phyloP scores from a whole-genome alignment of 2,797 vertebrate species.

The Characodon lateralis region DNA sequence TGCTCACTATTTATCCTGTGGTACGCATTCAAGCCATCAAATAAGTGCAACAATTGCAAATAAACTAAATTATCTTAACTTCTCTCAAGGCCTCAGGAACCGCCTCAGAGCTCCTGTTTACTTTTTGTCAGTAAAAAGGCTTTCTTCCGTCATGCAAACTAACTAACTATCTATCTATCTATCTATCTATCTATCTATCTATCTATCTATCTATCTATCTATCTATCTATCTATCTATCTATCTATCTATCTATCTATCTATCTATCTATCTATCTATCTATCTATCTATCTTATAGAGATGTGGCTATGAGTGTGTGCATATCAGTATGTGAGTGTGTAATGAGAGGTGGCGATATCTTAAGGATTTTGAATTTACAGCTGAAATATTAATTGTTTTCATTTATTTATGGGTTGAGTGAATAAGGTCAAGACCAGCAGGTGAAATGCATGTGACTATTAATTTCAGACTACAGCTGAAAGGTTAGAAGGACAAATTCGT shows the following conservation, averaged over 20 bases:
- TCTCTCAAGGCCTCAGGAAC: background rate
- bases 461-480: slow-evolving; percentile 37
- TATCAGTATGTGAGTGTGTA: background rate
- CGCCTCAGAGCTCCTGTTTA: background rate
- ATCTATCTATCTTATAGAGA: background rate
- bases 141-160: background rate
- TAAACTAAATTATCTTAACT: background rate
- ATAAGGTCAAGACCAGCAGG: slow-evolving; percentile 26
- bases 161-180: background rate
- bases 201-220: too few relatives aligned
- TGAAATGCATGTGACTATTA: slow-evolving; percentile 27
- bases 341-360: background rate
- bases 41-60: background rate
- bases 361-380: background rate
- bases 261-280: too few relatives aligned
- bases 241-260: too few relatives aligned
- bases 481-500: slow-evolving; percentile 28
- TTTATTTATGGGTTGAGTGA: slow-evolving; percentile 22
- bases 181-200: too few relatives aligned
- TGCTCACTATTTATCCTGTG: background rate
- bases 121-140: background rate
- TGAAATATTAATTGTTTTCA: slow-evolving; percentile 28
- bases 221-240: too few relatives aligned
- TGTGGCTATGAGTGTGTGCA: background rate
- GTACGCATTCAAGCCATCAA: background rate